Evolutionary conservation across 1,140 invertebrate species (phyloP), one percentile per base, ranked within the genome.

Genomic region (Heliconius melpomene): DNA sequence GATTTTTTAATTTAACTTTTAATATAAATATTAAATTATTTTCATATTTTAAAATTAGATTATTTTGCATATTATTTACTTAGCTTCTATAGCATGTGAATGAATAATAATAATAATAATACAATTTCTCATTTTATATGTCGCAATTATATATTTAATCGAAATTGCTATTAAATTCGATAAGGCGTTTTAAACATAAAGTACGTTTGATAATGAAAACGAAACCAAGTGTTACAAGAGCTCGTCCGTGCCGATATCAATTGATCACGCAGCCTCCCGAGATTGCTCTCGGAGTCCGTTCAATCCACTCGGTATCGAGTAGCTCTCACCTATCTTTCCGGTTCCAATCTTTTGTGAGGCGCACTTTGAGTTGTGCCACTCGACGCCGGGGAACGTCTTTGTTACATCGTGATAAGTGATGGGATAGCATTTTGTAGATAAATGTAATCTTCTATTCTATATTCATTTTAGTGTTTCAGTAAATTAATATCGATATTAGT

Each of bases 301-400:
- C 89, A 88, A 89, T 91, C 89, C 86, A 86, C 84, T 85, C 89
- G 82, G 78, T 81, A 86, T 90, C 85, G 86, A 92, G 88, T 83
- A 87, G 85, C 87, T 87, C 92, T 92, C 90, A 87, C 85, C 89
- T 91, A 85, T 85, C 90, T 92, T 93, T 93, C 92, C 92, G 91
- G 91, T 91, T 92, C 84, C 89, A 88, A 91, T 93, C 91, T 93
- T 93, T 93, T 93, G 92, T 92, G 81, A 87, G 88, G 85, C 87
- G 83, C 86, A 88, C 88, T 90, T 85, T 87, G 85, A 87, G 87
- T 88, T 87, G 86, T 84, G 87, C 84, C 85, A 90, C 91, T 92
- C 83, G 85, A 92, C 88, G 88, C 83, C 84, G 77, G 86, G 90
- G 87, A 86, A 81, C 84, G 88, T 87, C 92, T 92, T 93, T 93